Conservation (phyloP, 2,113 vertebrate genomes). For the Cyphomyrus plagiostoma region DNA sequence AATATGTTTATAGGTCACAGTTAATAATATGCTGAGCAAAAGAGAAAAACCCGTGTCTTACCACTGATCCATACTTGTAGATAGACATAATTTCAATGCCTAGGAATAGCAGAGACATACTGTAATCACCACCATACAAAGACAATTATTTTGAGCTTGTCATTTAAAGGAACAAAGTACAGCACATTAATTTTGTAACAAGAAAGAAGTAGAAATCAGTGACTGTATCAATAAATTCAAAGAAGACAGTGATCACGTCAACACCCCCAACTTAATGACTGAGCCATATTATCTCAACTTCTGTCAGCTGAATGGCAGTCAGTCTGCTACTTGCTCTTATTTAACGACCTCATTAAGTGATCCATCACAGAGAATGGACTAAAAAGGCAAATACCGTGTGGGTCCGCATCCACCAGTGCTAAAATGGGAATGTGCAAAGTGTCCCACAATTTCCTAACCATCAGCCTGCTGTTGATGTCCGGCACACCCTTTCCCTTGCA, state of each 20-base stretch:
- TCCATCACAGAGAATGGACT: not conserved
- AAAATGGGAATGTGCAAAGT: slow-evolving; percentile 74
- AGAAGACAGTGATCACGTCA: slow-evolving; percentile 31
- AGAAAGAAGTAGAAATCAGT: slow-evolving; percentile 25
- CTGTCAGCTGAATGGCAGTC: slow-evolving; percentile 26
- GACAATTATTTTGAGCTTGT: slow-evolving; percentile 54
- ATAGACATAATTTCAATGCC: slow-evolving; percentile 96
- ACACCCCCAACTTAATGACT: slow-evolving; percentile 27
- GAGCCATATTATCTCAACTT: slow-evolving; percentile 38
- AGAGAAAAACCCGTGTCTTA: slow-evolving; percentile 59
- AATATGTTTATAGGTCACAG: slow-evolving; percentile 40
- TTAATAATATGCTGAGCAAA: slow-evolving; percentile 40
- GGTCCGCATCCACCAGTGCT: slow-evolving; percentile 86
- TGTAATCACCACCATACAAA: slow-evolving; percentile 53
- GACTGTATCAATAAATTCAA: slow-evolving; percentile 25
- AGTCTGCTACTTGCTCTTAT: not conserved
- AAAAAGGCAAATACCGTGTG: slow-evolving; percentile 68
- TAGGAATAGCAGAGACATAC: slow-evolving; percentile 55
- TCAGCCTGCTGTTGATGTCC: slow-evolving; percentile 86
- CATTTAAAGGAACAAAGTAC: slow-evolving; percentile 50
- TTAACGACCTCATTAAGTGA: not conserved
- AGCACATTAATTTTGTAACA: slow-evolving; percentile 44
- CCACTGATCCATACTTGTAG: slow-evolving; percentile 95
- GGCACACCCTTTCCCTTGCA: slow-evolving; percentile 87
- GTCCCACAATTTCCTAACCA: slow-evolving; percentile 90